A percentile compares a stretch with the other conserved stretches of the same genome.
These are phyloP conservation scores for Brachystomella parvula DNA, from an alignment of 1,140 invertebrate species.

Conservation along the genomic window DNA sequence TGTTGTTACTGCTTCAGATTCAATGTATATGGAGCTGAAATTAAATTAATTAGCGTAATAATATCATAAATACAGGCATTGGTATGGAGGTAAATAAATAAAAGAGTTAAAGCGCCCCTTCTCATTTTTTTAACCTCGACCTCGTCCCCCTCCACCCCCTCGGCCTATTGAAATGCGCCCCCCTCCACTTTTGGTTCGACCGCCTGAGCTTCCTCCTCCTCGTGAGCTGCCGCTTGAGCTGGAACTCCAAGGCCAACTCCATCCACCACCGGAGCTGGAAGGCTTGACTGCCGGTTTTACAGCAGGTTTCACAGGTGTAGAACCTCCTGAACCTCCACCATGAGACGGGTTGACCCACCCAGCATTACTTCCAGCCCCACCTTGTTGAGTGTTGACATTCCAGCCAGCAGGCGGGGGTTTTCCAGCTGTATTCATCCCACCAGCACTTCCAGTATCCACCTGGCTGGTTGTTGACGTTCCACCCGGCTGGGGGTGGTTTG, in stretches of 20 bases:
- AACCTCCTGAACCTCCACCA: background rate
- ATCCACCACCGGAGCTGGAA: background rate
- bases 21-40: too few relatives aligned
- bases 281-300: background rate
- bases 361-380: background rate
- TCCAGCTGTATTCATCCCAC: background rate
- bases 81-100: too few relatives aligned
- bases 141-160: conserved; percentile 25
- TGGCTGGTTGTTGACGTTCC: conserved; percentile 3
- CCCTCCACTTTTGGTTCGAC: background rate
- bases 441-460: background rate
- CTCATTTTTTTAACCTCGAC: conserved; percentile 23
- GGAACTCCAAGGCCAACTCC: conserved; percentile 7
- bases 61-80: too few relatives aligned
- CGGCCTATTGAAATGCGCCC: background rate
- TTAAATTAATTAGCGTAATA: too few relatives aligned
- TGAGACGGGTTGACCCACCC: background rate
- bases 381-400: background rate
- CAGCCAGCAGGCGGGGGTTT: conserved; percentile 9
- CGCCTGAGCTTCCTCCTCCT: background rate
- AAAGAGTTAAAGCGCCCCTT: background rate
- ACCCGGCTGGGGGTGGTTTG: conserved; percentile 5
- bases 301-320: background rate
- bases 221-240: background rate
- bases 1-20: too few relatives aligned